Conservation (phyloP, 2,888 invertebrate species). For the Eulithis testata region DNA sequence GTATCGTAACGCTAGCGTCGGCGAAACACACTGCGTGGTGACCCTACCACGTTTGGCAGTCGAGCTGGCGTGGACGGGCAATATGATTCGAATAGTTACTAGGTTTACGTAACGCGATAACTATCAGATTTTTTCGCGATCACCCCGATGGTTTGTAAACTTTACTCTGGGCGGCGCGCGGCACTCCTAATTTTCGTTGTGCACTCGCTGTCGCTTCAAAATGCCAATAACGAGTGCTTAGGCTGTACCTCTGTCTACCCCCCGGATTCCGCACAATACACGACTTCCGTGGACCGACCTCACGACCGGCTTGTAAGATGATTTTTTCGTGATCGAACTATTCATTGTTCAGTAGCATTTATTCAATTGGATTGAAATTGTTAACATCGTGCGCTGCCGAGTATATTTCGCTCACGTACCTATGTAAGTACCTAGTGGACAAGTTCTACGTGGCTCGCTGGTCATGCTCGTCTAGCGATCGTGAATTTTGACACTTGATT, state of each 20-base stretch:
- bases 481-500: conserved; percentile 17
- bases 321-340: conserved; percentile 82
- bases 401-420: conserved; percentile 61
- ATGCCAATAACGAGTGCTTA: conserved; percentile 1
- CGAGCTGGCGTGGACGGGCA: too few relatives aligned
- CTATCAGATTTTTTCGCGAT: too few relatives aligned
- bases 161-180: too few relatives aligned
- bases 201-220: background rate
- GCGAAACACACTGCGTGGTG: too few relatives aligned
- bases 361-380: conserved; percentile 77
- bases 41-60: too few relatives aligned
- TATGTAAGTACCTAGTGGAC: conserved; percentile 29
- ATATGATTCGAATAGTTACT: too few relatives aligned
- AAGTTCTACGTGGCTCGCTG: conserved; percentile 27
- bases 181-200: background rate
- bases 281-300: conserved; percentile 71
- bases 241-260: conserved; percentile 3
- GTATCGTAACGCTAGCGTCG: too few relatives aligned
- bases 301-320: conserved; percentile 81
- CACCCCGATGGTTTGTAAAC: too few relatives aligned
- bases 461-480: conserved; percentile 24
- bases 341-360: conserved; percentile 82
- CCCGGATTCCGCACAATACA: conserved; percentile 48
- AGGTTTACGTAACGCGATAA: too few relatives aligned
- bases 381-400: conserved; percentile 63